phyloP scores from a whole-genome alignment of 2,113 vertebrate genomes.

The Chinchilla lanigera region DNA sequence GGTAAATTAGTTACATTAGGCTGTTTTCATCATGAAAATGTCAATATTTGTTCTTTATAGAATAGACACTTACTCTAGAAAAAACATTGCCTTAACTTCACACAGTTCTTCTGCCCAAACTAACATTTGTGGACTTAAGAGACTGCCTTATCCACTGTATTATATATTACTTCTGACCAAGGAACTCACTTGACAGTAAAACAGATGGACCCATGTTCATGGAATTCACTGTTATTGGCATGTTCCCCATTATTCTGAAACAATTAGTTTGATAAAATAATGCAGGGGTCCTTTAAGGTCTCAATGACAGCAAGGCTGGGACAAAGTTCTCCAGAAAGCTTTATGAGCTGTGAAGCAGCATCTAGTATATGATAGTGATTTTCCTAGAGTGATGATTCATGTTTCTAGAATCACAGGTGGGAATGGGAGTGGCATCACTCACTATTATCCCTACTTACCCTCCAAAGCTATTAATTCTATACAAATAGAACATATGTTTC shows the following conservation, averaged over 20 bases:
- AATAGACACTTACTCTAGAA: not conserved
- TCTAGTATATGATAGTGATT: not conserved
- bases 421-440: not conserved
- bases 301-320: not conserved
- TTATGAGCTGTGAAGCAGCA: not conserved
- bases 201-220: not conserved
- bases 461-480: not conserved
- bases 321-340: not conserved
- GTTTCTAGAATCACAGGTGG: not conserved
- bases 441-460: not conserved
- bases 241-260: not conserved
- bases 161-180: not conserved
- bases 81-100: not conserved
- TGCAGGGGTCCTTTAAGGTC: not conserved
- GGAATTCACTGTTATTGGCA: not conserved
- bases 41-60: not conserved
- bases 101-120: not conserved
- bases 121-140: not conserved
- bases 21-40: not conserved
- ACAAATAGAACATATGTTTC: not conserved
- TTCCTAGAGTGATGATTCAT: not conserved
- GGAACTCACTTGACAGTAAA: not conserved
- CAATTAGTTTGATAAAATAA: not conserved
- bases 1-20: not conserved
- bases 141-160: not conserved